Evolutionary conservation across 2,113 vertebrate species (phyloP).

Genomic region (Rhodinocichla rosea): DNA sequence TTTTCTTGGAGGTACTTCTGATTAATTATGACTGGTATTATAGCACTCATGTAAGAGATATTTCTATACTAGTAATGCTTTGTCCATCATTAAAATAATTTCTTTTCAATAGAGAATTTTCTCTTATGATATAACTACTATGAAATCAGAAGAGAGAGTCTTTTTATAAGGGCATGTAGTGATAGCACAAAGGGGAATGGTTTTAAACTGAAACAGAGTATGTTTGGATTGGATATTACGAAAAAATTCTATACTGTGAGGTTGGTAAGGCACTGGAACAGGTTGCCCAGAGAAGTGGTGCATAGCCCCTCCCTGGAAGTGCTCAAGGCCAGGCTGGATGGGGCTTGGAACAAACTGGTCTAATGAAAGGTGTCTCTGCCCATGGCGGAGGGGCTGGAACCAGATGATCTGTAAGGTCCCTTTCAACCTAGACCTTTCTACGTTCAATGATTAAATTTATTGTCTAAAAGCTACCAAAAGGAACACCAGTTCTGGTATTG

Average conservation of each 20-base stretch:
- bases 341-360: neutral
- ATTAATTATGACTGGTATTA: neutral
- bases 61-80: neutral
- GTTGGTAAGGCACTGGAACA: neutral
- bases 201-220: neutral
- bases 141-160: neutral
- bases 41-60: neutral
- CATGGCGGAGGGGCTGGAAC: neutral
- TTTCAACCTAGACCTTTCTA: neutral
- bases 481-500: neutral
- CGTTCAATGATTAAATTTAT: neutral
- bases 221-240: neutral
- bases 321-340: neutral
- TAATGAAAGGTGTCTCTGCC: neutral
- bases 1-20: neutral
- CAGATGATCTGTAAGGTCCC: too few relatives aligned
- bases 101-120: neutral
- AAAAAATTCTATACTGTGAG: neutral
- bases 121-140: neutral
- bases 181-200: neutral
- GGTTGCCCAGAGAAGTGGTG: neutral
- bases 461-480: neutral
- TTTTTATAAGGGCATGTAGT: neutral
- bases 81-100: neutral
- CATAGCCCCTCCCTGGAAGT: neutral